phyloP scores from a whole-genome alignment of 2,888 invertebrate genomes.

The Xestobium rufovillosum region DNA sequence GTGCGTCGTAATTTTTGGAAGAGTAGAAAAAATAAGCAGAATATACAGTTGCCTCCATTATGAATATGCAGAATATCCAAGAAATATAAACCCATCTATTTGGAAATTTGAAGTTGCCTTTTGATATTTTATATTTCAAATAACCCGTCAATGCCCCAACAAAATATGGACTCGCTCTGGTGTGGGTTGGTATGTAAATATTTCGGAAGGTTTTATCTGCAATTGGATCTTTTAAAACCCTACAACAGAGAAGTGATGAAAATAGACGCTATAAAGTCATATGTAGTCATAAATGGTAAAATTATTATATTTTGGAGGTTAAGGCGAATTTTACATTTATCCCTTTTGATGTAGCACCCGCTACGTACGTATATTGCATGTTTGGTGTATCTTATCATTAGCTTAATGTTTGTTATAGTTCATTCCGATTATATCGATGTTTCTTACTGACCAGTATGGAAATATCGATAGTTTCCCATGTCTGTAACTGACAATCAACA shows the following conservation, averaged over 20 bases:
- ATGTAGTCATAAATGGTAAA: too few relatives aligned
- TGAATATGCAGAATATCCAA: constrained; percentile 29
- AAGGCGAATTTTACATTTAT: too few relatives aligned
- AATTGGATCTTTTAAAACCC: constrained; percentile 32
- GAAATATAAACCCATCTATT: constrained; percentile 24
- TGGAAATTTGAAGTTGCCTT: constrained; percentile 27
- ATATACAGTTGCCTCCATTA: constrained; percentile 29
- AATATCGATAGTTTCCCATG: too few relatives aligned
- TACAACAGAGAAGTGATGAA: constrained; percentile 21
- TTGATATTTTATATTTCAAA: constrained; percentile 29
- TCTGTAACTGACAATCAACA: too few relatives aligned
- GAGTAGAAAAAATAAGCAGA: constrained; percentile 34
- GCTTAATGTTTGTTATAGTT: too few relatives aligned
- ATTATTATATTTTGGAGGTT: too few relatives aligned
- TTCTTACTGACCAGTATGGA: too few relatives aligned
- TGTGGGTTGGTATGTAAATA: constrained; percentile 35
- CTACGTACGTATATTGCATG: too few relatives aligned
- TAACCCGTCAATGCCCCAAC: constrained; percentile 35
- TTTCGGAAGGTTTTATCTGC: constrained; percentile 29
- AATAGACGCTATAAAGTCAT: constrained; percentile 6
- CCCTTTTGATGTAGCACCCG: too few relatives aligned
- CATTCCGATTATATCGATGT: too few relatives aligned
- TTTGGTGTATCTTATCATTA: too few relatives aligned
- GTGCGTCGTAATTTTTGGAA: constrained; percentile 24
- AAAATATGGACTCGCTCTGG: constrained; percentile 35